Evolutionary conservation across 2,888 invertebrate species (phyloP).

Genomic region (Lasiommata megera): DNA sequence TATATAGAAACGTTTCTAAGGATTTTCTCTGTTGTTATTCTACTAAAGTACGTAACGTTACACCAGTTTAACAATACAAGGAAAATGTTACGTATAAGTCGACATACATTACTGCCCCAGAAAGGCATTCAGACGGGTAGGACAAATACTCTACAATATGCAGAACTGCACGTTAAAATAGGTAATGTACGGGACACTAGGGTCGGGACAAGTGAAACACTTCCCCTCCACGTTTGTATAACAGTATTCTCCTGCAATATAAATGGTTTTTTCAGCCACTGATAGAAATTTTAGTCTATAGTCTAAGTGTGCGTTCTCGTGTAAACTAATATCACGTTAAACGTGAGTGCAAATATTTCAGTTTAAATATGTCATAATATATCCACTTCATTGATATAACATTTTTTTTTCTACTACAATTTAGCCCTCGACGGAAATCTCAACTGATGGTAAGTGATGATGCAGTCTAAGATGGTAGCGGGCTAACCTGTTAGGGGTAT

Average conservation of each 20-base stretch:
- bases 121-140: constrained; percentile 18
- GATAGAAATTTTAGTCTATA: too few relatives aligned
- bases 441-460: too few relatives aligned
- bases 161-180: constrained; percentile 12
- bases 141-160: constrained; percentile 18
- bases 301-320: too few relatives aligned
- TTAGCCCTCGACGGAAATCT: too few relatives aligned
- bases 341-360: too few relatives aligned
- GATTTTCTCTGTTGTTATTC: constrained; percentile 3
- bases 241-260: background rate
- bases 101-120: constrained; percentile 19
- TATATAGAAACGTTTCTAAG: background rate
- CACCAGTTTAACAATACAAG: constrained; percentile 13
- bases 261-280: background rate
- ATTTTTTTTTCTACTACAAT: too few relatives aligned
- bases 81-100: constrained; percentile 6
- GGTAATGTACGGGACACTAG: constrained; percentile 10
- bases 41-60: constrained; percentile 4
- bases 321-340: too few relatives aligned
- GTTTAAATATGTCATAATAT: too few relatives aligned
- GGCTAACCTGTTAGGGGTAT: too few relatives aligned
- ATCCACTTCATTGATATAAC: too few relatives aligned
- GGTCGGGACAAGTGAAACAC: background rate
- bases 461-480: too few relatives aligned
- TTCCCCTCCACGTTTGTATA: background rate